Base-by-base conservation (phyloP, 1,140 invertebrate genomes). In the Drosophila sproati region DNA sequence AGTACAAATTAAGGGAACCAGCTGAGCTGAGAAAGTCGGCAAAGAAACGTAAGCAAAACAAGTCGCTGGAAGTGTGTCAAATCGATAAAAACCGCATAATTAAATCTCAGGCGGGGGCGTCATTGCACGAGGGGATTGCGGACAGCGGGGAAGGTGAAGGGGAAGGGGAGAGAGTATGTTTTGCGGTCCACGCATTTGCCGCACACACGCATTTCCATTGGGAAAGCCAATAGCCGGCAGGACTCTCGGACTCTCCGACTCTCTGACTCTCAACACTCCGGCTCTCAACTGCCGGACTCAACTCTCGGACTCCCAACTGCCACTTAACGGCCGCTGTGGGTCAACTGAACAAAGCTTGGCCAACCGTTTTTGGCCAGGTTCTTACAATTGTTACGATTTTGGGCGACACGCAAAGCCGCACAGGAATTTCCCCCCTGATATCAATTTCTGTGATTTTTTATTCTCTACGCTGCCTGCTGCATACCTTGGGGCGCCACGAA, bases 11-110 rank as follows among this genome's bases (percentile, higher is more conserved):
- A 39, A 7, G 10, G 12, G 31, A 52, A 52, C 48, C 82, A 75
- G 74, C 75, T 69, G 74, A 60, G 72, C 37, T 55, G 50, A 48
- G 45, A 43, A 20, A 57, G 45, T 47, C n/a, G 32, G 57, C 51
- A 28, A 28, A 67, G 41, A 34, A 35, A 77, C 12, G 2, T 32
- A 54, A 34, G 12, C 45, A 52, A 71, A 61, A 72, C 75, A 85
- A 87, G 67, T 74, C 68, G 62, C 77, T 78, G 77, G 70, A 91
- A 91, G 89, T 91, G 89, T 91, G 89, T 91, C 89, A 91, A 91
- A 91, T 91, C 89, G 77, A 91, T 91, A 91, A 86, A 82, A 82
- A 70, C 70, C 76, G 89, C 89, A 89, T 91, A 91, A 89, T 91
- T 91, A 86, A 91, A 91, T 91, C 83, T 80, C 59, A 60, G 34